Conservation (phyloP, 2,888 invertebrate genomes). For the Catocala fraxini region DNA sequence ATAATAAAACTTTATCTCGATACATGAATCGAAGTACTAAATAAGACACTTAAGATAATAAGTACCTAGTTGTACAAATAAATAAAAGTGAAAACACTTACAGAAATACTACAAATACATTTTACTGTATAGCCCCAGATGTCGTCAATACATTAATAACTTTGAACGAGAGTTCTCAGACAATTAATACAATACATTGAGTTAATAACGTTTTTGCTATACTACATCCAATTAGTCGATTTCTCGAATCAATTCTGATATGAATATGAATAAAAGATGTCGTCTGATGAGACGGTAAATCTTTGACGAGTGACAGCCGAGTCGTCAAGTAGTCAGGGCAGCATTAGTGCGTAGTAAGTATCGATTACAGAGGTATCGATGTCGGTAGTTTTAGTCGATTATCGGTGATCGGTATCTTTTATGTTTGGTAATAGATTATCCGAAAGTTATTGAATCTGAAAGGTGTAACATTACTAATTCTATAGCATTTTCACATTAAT, state of each 20-base stretch:
- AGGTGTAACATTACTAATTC: not conserved
- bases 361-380: constrained; percentile 31
- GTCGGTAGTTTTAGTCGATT: constrained; percentile 11
- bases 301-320: constrained; percentile 60
- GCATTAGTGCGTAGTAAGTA: constrained; percentile 29
- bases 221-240: constrained; percentile 61
- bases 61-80: constrained; percentile 33
- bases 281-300: constrained; percentile 67
- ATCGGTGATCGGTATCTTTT: constrained; percentile 1
- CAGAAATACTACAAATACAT: constrained; percentile 36
- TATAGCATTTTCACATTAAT: not conserved
- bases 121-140: constrained; percentile 42
- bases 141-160: constrained; percentile 32
- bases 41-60: constrained; percentile 37
- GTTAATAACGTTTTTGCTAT: constrained; percentile 57
- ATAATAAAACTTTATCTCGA: not conserved
- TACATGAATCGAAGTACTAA: constrained; percentile 18
- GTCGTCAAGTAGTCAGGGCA: constrained; percentile 46
- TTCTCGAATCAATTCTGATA: constrained; percentile 52
- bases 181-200: constrained; percentile 55
- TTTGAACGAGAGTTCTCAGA: constrained; percentile 26
- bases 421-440: not conserved
- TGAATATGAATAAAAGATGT: constrained; percentile 76
- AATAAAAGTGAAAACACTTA: constrained; percentile 46
- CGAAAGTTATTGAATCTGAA: not conserved